A percentile compares a stretch with the other conserved stretches of the same genome.
Conservation (phyloP, 2,888 invertebrate genomes). For the Pachliopta kotzebuea region DNA sequence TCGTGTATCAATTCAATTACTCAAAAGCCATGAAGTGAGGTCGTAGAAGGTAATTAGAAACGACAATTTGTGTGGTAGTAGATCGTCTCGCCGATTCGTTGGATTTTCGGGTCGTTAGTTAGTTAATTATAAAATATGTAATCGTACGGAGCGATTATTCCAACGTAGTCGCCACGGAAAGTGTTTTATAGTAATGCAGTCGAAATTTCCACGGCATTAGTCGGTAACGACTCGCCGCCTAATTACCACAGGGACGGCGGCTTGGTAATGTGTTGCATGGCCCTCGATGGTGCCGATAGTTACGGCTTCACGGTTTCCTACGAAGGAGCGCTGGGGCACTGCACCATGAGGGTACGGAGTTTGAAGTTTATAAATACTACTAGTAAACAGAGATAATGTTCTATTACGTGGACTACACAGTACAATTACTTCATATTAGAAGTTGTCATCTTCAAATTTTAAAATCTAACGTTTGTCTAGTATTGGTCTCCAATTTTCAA, state of each 20-base stretch:
- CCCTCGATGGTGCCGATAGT: conserved; percentile 20
- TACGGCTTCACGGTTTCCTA: conserved; percentile 1
- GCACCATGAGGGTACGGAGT: neutral
- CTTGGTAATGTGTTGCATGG: conserved; percentile 15
- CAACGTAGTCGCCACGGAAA: neutral
- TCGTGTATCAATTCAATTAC: conserved; percentile 23
- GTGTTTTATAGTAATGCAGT: conserved; percentile 23
- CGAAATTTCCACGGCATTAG: conserved; percentile 13
- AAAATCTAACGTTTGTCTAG: too few species aligned
- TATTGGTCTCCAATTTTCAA: too few species aligned
- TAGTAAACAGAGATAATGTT: too few species aligned
- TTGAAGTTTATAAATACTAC: neutral
- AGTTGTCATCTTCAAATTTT: too few species aligned
- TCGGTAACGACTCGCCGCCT: conserved; percentile 14
- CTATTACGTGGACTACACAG: too few species aligned
- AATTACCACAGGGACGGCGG: conserved; percentile 14
- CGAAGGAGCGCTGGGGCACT: too few species aligned
- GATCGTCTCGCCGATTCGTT: conserved; percentile 11
- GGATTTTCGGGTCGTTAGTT: conserved; percentile 5
- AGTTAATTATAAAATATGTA: conserved; percentile 12
- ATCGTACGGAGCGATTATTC: conserved; percentile 13
- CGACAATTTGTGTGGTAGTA: conserved; percentile 15
- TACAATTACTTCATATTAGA: too few species aligned
- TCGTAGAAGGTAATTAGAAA: conserved; percentile 20
- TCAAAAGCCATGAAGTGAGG: conserved; percentile 10